Evolutionary conservation across 2,888 invertebrate species (phyloP), one percentile per base, ranked within the genome.

Genomic region (Ormyrus nitidulus): DNA sequence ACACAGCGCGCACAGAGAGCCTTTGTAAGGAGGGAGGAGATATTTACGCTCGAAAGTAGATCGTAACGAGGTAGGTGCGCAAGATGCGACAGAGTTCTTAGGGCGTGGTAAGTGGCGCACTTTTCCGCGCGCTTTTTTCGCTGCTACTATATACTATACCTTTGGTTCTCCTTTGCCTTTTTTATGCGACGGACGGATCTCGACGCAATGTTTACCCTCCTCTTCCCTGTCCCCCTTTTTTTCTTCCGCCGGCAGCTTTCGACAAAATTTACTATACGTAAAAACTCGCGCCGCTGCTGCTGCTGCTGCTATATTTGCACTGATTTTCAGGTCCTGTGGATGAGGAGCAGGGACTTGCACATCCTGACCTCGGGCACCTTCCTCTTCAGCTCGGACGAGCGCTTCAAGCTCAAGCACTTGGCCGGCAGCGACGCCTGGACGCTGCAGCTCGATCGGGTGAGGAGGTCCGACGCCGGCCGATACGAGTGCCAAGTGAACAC

Each of bases 401-500:
- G 95, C 81, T 94, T 95, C 85, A 92, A 93, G 58, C 92, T 93
- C 6, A 91, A 92, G 61, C 92, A 92, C 84, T 90, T 91, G 65
- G 89, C 90, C 48, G 91, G 90, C 69, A 91, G 91, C 81, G 92
- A 92, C 79, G 92, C 93, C 81, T 93, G 93, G 92, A 92, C 93
- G 78, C 91, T 95, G 84, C 91, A 92, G 85, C 92, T 95, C 83
- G 92, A 92, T 84, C 92, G 92, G n/a, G 92, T 93, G 81, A 93
- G 92, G 81, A 87, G 91, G 73, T 86, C 91, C 44, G 95, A 95
- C 90, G 91, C 93, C 3, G 95, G 95, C 82, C 92, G 93, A 83
- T 95, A 95, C 91, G 95, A 95, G 91, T 95, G 95, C 87, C 95
- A 95, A 91, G 93, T 95, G 86, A 95, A 95, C 91, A 94, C 94